Evolutionary conservation across 2,888 invertebrate genomes (phyloP), one percentile per base, ranked within the genome.

Genomic region (Harpalus rubripes): DNA sequence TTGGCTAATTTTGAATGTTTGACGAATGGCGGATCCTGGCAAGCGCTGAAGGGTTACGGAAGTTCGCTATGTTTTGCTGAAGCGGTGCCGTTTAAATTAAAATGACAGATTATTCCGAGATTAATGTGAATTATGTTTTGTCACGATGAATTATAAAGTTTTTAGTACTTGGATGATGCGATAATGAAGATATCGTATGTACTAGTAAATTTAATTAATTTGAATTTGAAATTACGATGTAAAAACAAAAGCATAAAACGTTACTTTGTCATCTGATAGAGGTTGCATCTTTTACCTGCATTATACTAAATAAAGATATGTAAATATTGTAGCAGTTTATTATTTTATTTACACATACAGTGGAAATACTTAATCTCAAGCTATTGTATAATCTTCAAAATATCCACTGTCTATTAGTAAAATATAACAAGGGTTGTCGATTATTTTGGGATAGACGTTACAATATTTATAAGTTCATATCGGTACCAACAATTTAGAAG

Each of bases 1-100:
- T 16, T 15, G 68, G 68, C 56, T 81, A 65, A 68, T 81, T 81
- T 65, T 65, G 68, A 81, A 68, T 81, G 81, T 81, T 81, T 68
- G 81, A 81, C 56, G 81, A 68, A 81, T 81, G 72, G 52, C 65
- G 72, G 72, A 68, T 63, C 63, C 68, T 16, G 44, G 15, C 1
- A 39, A 39, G 44, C 16, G 72, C 44, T 68, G 68, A 68, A 68
- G 68, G 68, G 72, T 68, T 68, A 32, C 41, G 68, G 41, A 63
- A 63, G 63, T 63, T 68, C 16, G 44, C 41, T 44, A 44, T 74
- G 41, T 74, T 74, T 74, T 74, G 72, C 41, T 44, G 1, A 44
- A 7, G 63, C 63, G 6, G 63, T 52, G 44, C 44, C 18, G 72
- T 16, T 74, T 74, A 74, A 44, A 41, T 44, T 44, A 74, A 44